Evolutionary conservation across 2,888 invertebrate species (phyloP).

Genomic region (Drosophila limbata): DNA sequence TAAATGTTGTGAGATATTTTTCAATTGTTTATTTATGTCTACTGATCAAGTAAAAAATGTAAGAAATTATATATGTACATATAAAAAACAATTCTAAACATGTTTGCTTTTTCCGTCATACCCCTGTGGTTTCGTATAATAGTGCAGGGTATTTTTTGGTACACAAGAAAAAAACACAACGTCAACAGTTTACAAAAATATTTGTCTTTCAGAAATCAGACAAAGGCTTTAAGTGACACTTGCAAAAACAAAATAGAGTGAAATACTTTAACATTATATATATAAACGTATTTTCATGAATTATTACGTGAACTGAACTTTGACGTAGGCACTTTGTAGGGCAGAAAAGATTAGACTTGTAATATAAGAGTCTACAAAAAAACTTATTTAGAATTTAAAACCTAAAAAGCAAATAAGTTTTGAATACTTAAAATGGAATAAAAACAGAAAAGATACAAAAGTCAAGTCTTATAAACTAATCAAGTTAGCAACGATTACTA

Average conservation of each 20-base stretch:
- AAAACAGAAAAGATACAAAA: background rate
- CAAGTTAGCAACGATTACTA: background rate
- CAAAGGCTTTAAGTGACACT: background rate
- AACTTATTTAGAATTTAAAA: too few relatives aligned
- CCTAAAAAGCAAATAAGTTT: too few relatives aligned
- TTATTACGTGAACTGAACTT: background rate
- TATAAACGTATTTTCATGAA: background rate
- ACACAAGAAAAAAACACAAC: background rate
- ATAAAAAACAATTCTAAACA: background rate
- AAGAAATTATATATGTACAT: background rate
- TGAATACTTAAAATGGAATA: too few relatives aligned
- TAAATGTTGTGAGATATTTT: background rate
- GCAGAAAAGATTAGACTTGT: background rate
- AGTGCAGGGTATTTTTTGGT: background rate
- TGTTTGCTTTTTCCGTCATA: background rate
- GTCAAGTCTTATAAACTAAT: background rate
- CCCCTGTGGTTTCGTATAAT: background rate
- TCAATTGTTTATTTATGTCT: too few relatives aligned
- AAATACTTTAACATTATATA: background rate
- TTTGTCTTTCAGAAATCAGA: constrained; percentile 1
- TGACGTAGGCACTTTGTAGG: background rate
- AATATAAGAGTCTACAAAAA: too few relatives aligned
- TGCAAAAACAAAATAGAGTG: background rate
- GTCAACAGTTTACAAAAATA: constrained; percentile 15
- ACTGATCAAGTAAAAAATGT: background rate